phyloP scores from a whole-genome alignment of 1,140 invertebrate genomes.

The Hyles euphorbiae region DNA sequence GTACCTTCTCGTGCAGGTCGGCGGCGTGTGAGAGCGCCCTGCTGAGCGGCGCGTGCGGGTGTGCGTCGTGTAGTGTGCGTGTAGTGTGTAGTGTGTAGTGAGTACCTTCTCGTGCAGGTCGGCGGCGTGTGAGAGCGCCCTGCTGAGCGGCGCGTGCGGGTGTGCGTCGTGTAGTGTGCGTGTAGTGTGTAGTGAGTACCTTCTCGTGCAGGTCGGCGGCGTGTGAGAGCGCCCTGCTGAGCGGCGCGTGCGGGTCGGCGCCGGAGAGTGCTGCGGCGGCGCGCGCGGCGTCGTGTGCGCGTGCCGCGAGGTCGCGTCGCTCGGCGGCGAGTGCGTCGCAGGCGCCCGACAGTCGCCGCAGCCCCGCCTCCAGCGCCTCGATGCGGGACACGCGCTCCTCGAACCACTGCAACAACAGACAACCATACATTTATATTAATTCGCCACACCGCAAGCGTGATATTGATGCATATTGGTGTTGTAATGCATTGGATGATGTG shows the following conservation, averaged over 20 bases:
- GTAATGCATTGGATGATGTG: no score
- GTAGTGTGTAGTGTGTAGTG: conserved; percentile 64
- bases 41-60: conserved; percentile 94
- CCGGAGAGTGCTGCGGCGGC: conserved; percentile 94
- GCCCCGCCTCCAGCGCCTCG: conserved; percentile 92
- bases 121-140: conserved; percentile 92
- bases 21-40: conserved; percentile 94
- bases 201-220: conserved; percentile 95
- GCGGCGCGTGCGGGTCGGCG: conserved; percentile 95
- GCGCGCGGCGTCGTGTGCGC: conserved; percentile 84
- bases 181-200: conserved; percentile 32
- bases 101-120: conserved; percentile 91
- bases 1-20: conserved; percentile 83
- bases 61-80: conserved; percentile 64
- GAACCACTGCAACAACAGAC: conserved; percentile 88
- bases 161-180: conserved; percentile 50
- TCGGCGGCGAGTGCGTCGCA: conserved; percentile 92
- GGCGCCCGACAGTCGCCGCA: conserved; percentile 91
- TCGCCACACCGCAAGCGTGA: background rate
- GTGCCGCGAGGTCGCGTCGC: conserved; percentile 88
- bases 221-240: conserved; percentile 94
- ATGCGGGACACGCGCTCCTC: conserved; percentile 96
- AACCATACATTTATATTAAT: background rate
- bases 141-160: conserved; percentile 93
- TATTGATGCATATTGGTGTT: no score